Evolutionary conservation across 2,888 invertebrate genomes (phyloP).

Genomic region (Machimus rusticus): DNA sequence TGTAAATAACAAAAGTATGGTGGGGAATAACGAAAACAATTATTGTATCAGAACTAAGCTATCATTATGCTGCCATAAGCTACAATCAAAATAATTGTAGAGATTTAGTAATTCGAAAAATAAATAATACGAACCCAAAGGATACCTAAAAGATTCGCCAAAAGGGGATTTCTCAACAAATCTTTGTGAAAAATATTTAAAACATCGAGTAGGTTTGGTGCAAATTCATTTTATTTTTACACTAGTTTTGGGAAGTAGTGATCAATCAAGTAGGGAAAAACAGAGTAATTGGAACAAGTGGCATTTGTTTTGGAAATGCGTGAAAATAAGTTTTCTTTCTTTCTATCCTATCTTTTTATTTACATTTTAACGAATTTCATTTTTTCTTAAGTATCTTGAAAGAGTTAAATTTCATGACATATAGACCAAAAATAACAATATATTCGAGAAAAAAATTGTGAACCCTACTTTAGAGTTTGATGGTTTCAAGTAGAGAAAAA

Average conservation of each 20-base stretch:
- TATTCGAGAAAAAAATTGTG: too few species aligned
- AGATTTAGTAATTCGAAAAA: too few species aligned
- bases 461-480: not conserved
- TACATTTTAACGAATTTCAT: not conserved
- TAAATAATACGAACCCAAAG: not conserved
- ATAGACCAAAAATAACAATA: too few species aligned
- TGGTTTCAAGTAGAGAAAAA: not conserved
- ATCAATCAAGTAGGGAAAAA: too few species aligned
- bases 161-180: too few species aligned
- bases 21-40: too few species aligned
- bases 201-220: not conserved
- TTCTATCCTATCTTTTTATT: too few species aligned
- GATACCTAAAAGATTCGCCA: not conserved
- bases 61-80: too few species aligned
- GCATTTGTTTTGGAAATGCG: not conserved
- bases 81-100: too few species aligned
- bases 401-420: too few species aligned
- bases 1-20: not conserved
- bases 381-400: not conserved
- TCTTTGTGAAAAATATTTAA: too few species aligned
- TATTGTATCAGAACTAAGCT: not conserved
- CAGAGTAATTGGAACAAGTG: too few species aligned
- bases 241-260: not conserved
- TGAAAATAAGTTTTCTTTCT: not conserved
- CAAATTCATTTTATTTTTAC: not conserved